Percentiles rank a stretch among this genome's conserved stretches.
These are phyloP conservation scores for Argyra leucocephala DNA, from an alignment of 2,888 invertebrate genomes.

Conservation along the genomic window DNA sequence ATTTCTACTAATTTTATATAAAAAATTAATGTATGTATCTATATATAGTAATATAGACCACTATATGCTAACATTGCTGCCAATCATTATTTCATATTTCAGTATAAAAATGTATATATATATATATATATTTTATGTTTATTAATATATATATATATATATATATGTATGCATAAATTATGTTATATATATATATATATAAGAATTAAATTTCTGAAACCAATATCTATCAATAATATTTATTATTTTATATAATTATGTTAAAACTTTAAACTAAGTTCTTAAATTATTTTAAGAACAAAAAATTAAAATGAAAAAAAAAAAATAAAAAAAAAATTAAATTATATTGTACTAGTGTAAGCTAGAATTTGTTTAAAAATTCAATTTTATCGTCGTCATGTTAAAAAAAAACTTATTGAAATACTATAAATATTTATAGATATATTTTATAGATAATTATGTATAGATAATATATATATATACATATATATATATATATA, in stretches of 20 bases:
- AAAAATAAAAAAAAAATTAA: background rate
- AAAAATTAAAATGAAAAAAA: background rate
- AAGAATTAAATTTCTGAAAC: no score
- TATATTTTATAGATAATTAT: background rate
- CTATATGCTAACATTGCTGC: constrained; percentile 1
- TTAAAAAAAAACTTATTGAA: background rate
- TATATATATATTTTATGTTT: no score
- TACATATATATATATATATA: no score
- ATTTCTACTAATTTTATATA: no score
- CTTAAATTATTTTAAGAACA: background rate
- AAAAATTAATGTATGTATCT: background rate
- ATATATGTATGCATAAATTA: no score
- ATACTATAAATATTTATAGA: background rate
- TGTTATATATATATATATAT: no score
- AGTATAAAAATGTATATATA: background rate
- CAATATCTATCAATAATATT: no score
- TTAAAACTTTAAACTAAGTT: background rate
- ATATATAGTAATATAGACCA: background rate
- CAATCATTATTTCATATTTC: background rate
- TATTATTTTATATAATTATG: background rate
- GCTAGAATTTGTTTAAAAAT: constrained; percentile 1
- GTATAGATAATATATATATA: no score
- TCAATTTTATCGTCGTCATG: background rate
- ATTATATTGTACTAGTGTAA: background rate
- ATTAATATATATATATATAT: no score